phyloP scores from a whole-genome alignment of 2,113 vertebrate species.

The Diadophis punctatus region DNA sequence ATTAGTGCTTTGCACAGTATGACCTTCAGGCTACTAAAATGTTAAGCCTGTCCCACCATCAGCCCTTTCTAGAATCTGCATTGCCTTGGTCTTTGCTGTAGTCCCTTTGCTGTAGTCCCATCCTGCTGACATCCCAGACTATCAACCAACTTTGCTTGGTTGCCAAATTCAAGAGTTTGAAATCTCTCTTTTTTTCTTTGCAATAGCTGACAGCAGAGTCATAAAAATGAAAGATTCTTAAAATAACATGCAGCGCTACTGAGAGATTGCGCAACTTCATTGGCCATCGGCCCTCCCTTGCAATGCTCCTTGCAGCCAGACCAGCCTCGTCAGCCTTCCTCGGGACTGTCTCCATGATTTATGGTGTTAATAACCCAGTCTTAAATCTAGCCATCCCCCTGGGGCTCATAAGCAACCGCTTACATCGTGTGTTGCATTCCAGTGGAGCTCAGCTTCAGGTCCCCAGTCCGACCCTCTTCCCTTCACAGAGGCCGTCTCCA shows the following conservation, averaged over 20 bases:
- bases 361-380: conserved; percentile 64
- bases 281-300: conserved; percentile 27
- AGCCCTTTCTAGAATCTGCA: background rate
- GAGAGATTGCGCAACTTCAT: conserved; percentile 21
- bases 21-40: background rate
- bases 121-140: background rate
- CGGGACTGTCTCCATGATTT: conserved; percentile 62
- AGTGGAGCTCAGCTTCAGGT: conserved; percentile 23
- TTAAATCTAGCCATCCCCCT: conserved; percentile 40
- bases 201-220: conserved; percentile 34
- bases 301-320: conserved; percentile 16
- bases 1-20: background rate
- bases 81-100: background rate
- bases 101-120: background rate
- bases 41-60: background rate
- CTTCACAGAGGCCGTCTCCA: background rate
- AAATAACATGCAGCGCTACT: conserved; percentile 39
- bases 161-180: conserved; percentile 36
- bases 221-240: conserved; percentile 60
- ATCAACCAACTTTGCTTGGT: background rate
- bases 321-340: conserved; percentile 48
- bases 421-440: accelerated
- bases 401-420: conserved; percentile 45
- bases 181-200: conserved; percentile 36
- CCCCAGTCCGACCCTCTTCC: background rate